A percentile compares a stretch with the other conserved stretches of the same genome.
phyloP scores from a whole-genome alignment of 2,113 vertebrate genomes.

The Melanerpes formicivorus region DNA sequence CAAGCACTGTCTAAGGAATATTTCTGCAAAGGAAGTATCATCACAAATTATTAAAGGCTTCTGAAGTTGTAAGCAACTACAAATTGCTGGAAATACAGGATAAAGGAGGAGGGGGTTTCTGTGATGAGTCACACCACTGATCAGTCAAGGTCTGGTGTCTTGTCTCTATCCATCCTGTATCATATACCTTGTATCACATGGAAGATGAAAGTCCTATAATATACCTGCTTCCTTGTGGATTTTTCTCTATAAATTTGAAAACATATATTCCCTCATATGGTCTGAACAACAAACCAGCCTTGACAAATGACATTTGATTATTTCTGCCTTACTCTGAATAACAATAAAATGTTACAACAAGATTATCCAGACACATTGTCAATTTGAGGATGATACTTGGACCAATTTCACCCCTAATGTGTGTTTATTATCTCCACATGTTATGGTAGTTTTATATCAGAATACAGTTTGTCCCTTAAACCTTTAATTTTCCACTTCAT shows the following conservation, averaged over 20 bases:
- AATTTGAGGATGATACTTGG: background rate
- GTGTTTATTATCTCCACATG: background rate
- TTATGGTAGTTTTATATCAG: slow-evolving; percentile 21
- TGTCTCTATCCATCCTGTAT: background rate
- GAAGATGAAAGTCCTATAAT: background rate
- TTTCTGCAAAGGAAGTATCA: background rate
- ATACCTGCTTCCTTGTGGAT: background rate
- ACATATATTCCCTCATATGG: background rate
- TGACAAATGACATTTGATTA: slow-evolving; percentile 36
- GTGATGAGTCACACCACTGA: background rate
- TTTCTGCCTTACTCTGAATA: slow-evolving; percentile 4
- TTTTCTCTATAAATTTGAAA: background rate
- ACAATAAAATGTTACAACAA: background rate
- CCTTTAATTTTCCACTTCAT: slow-evolving; percentile 55
- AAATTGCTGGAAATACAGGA: background rate
- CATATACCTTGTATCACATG: background rate
- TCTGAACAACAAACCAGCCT: background rate
- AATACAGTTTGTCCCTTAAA: slow-evolving; percentile 39
- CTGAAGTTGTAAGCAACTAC: background rate
- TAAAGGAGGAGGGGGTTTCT: background rate
- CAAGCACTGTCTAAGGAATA: background rate
- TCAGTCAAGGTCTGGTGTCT: background rate
- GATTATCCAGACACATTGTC: background rate
- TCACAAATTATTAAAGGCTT: background rate
- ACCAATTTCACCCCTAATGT: background rate